Percentiles rank a stretch among this genome's conserved stretches.
These are phyloP conservation scores for Carapus acus DNA, from an alignment of 2,797 vertebrate species.

Conservation along the genomic window DNA sequence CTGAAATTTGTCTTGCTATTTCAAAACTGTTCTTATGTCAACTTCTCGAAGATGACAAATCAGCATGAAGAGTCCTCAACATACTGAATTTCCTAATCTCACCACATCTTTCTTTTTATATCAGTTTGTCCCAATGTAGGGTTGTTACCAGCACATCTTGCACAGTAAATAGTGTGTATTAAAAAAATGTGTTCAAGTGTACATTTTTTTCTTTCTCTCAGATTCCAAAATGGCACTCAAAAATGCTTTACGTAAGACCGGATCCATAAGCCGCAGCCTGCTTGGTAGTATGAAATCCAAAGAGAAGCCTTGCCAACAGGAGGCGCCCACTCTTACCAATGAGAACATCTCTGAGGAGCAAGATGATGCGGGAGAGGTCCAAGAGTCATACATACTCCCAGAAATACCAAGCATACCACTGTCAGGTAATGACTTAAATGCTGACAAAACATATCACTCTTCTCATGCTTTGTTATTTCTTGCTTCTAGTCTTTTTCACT, in stretches of 20 bases:
- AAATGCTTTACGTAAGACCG: constrained; percentile 18
- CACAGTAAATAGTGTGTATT: background rate
- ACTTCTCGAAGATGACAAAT: no score
- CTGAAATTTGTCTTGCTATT: no score
- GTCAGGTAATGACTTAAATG: constrained; percentile 61
- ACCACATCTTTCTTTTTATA: no score
- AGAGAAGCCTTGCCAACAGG: constrained; percentile 8
- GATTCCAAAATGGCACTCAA: constrained; percentile 35
- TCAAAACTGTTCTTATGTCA: no score
- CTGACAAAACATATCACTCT: no score
- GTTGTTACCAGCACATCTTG: background rate
- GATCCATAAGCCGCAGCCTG: constrained; percentile 41
- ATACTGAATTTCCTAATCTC: no score
- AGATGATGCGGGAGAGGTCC: constrained; percentile 13
- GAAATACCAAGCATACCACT: constrained; percentile 64
- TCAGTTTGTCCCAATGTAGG: no score
- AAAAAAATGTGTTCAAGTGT: no score
- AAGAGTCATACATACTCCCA: constrained; percentile 56
- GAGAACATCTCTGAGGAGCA: constrained; percentile 15
- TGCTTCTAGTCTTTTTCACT: no score
- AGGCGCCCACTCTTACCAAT: background rate
- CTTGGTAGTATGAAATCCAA: constrained; percentile 38
- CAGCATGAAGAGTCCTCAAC: no score
- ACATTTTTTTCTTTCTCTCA: constrained; percentile 23
- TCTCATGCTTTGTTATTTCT: no score